Evolutionary conservation across 2,797 vertebrate species (phyloP), one percentile per base, ranked within the genome.

Genomic region (Channallabes apus): DNA sequence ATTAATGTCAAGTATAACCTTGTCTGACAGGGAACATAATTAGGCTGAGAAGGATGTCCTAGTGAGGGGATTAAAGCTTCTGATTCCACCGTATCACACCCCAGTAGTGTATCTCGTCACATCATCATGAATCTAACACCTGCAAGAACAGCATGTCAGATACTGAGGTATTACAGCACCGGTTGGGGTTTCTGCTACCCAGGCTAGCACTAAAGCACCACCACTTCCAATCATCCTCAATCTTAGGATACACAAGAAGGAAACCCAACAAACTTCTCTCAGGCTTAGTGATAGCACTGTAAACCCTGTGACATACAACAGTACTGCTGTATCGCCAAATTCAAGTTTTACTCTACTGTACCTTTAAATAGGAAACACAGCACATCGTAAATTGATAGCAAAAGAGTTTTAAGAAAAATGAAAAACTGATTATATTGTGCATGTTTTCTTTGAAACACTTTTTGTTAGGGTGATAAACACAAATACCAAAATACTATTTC

Each of bases 121-220:
- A 56, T 46, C 78, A 80, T 80, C 79, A 80, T 80, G 62, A 80
- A 80, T 80, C 79, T 80, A 80, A 80, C 79, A 80, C 62, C 79
- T 80, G 79, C 38, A 51, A 80, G 41, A 80, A 80, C 81, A 72
- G 81, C 68, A 72, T 59, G 67, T 59, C 81, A 82, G 15, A 82
- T 72, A 41, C 68, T 72, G 62, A 67, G 18, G 18, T 62, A 80
- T 80, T 67, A 80, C 41, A 67, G n/a, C 41, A 80, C 41, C n/a
- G n/a, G 62, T 14, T 80, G 79, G 79, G 79, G 41, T 80, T 67
- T 51, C n/a, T 51, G n/a, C 79, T 65, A 29, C 62, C 38, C 62
- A 20, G 20, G 62, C 4, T 17, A 65, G 41, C 62, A 67, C 62
- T 80, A 67, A 67, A 80, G n/a, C 79, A 80, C 41, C 79, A 80